Percentiles rank a stretch among this genome's conserved stretches.
These are phyloP conservation scores for Spilogale gracilis DNA, from an alignment of 2,113 vertebrate species.

Conservation along the genomic window DNA sequence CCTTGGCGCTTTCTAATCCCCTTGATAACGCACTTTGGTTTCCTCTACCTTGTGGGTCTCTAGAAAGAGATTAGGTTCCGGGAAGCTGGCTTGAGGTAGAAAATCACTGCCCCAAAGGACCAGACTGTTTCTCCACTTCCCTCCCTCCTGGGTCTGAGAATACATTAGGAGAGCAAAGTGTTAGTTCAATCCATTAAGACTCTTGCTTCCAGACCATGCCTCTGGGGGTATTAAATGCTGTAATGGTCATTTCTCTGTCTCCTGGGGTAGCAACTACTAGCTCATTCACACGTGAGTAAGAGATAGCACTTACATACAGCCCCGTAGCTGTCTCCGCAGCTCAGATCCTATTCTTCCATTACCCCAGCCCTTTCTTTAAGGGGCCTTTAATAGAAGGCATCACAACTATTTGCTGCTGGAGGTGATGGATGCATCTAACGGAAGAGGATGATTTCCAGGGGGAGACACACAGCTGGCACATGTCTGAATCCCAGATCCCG, in stretches of 20 bases:
- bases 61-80: not conserved
- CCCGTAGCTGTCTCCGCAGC: not conserved
- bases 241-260: constrained; percentile 65
- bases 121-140: not conserved
- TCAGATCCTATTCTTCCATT: not conserved
- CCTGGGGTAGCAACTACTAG: constrained; percentile 27
- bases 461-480: constrained; percentile 66
- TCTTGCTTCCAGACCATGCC: constrained; percentile 53
- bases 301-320: not conserved
- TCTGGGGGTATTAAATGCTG: constrained; percentile 54
- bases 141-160: constrained; percentile 32
- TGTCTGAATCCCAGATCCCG: constrained; percentile 56
- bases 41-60: not conserved
- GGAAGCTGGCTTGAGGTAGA: constrained; percentile 50
- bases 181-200: constrained; percentile 76
- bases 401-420: constrained; percentile 26
- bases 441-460: constrained; percentile 59
- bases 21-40: not conserved
- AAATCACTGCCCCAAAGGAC: constrained; percentile 42
- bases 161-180: constrained; percentile 69
- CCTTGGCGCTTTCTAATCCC: not conserved
- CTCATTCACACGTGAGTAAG: constrained; percentile 24
- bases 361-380: not conserved
- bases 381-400: not conserved
- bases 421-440: constrained; percentile 51